Evolutionary conservation across 2,797 vertebrate genomes (phyloP).

Genomic region (Garrulus glandarius): DNA sequence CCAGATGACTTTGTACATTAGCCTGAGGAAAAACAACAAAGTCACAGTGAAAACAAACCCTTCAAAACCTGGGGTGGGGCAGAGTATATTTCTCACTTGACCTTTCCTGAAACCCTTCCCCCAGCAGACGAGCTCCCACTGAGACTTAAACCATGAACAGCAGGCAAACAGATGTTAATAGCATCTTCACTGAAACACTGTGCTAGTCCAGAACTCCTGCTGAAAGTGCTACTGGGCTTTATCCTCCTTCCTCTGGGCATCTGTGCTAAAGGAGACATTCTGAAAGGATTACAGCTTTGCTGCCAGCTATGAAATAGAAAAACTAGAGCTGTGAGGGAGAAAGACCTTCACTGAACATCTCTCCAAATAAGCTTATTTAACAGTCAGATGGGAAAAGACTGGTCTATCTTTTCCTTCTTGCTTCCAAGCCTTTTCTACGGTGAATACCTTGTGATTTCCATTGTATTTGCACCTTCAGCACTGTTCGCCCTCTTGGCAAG

Average conservation of each 20-base stretch:
- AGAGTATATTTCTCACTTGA: slow-evolving; percentile 9
- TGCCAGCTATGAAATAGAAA: background rate
- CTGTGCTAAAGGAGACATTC: background rate
- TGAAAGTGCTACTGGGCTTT: slow-evolving; percentile 46
- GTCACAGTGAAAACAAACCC: background rate
- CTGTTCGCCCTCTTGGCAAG: background rate
- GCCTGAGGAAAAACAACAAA: background rate
- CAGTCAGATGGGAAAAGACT: background rate
- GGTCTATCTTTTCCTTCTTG: background rate
- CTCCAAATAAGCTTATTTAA: background rate
- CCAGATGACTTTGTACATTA: background rate
- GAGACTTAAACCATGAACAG: background rate
- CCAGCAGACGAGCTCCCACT: background rate
- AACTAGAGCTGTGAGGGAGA: background rate
- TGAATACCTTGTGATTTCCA: background rate
- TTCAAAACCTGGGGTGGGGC: background rate
- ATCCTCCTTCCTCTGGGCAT: background rate
- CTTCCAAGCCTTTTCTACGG: background rate
- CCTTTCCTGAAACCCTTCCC: slow-evolving; percentile 19
- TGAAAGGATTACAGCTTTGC: background rate
- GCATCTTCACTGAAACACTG: background rate
- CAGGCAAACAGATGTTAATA: slow-evolving; percentile 45
- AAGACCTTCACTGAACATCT: background rate
- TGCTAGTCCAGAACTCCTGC: background rate
- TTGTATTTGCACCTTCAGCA: background rate